Base-by-base conservation (phyloP, 2,113 vertebrate genomes). In the Sapayoa aenigma region DNA sequence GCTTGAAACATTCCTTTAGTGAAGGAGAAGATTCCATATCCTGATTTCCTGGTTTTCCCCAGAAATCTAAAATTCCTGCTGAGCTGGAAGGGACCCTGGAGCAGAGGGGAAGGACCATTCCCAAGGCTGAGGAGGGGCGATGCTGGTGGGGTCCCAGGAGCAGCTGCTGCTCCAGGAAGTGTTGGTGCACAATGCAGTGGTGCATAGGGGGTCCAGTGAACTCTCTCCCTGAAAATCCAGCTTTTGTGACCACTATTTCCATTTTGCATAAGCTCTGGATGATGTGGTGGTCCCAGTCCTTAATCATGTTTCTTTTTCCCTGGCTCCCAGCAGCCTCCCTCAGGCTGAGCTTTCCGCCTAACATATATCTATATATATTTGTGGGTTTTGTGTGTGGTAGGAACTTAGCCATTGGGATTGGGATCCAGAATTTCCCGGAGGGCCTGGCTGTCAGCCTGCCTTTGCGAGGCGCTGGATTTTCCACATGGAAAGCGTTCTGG, bases 391-490 rank as follows among this genome's bases (percentile, higher is more conserved):
- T 72, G 41, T 87, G 75, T 39, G 10, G 15, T 93, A 99, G 99
- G 97, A 99, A 99, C 63, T 91, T 99, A 77, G 99, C 99, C 20
- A 97, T 99, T 27, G 99, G 99, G 69, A 99, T 99, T 17, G 99
- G 99, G 71, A 99, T 99, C 93, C 99, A 99, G 97, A 99, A 99
- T 87, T 99, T 99, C 97, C 99, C 99, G 2, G 99, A 99, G 97
- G 99, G 99, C 67, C 97, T 99, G 65, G 99, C 99, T 1, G 99
- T 99, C 94, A 99, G 99, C 91, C 97, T 99, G 39, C 99, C 99
- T 1, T 97, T 99, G 60, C 98, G 98, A 0, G 99, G 99, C 0
- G 98, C 99, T 0, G 99, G 99, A 14, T 96, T 99, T 63, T 99
- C 99, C 14, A 97, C 98, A 0, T 99, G 99, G 99, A 98, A 75